A percentile compares a stretch with the other conserved stretches of the same genome.
Conservation (phyloP, 2,888 invertebrate genomes). For the Ecliptopera silaceata region DNA sequence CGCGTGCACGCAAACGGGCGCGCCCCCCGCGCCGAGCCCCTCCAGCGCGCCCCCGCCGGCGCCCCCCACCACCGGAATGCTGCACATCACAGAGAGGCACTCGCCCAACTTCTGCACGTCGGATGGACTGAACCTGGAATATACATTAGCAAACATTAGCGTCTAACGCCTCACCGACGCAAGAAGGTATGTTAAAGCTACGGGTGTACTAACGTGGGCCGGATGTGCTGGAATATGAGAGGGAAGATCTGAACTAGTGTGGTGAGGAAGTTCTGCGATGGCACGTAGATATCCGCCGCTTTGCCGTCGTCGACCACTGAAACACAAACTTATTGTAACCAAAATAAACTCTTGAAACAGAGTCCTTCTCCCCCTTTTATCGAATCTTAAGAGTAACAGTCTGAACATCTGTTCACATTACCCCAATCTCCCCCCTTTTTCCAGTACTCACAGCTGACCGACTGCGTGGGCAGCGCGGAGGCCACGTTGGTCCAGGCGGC, state of each 20-base stretch:
- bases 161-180: no score
- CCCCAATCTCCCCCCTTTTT: no score
- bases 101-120: conserved; percentile 92
- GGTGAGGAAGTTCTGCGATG: conserved; percentile 96
- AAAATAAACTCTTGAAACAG: no score
- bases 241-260: conserved; percentile 98
- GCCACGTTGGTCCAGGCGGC: conserved; percentile 95
- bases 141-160: no score
- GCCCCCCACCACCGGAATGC: conserved; percentile 57
- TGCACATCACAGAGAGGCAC: conserved; percentile 60
- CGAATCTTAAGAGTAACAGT: no score
- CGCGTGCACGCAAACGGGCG: conserved; percentile 90
- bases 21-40: conserved; percentile 68
- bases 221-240: conserved; percentile 95
- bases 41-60: conserved; percentile 50
- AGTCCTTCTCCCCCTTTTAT: no score
- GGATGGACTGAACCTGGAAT: conserved; percentile 82
- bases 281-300: conserved; percentile 86
- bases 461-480: conserved; percentile 59
- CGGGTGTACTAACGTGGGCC: conserved; percentile 83
- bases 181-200: no score
- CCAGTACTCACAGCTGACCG: conserved; percentile 29
- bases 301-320: conserved; percentile 73
- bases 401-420: no score
- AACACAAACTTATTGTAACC: no score